Conservation (phyloP, 1,140 invertebrate species). For the Musca vetustissima region DNA sequence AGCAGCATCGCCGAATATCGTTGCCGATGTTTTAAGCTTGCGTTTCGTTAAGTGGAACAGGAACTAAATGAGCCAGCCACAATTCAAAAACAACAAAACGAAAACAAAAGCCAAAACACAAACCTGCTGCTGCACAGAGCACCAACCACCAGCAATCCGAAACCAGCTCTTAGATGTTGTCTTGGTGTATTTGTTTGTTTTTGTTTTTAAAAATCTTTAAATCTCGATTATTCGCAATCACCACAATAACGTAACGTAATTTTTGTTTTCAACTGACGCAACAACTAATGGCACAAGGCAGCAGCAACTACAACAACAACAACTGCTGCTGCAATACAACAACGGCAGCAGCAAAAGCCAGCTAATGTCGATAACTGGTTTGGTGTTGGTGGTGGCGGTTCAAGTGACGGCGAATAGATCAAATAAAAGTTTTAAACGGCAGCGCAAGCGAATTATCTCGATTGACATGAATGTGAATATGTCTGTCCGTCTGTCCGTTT, state of each 20-base stretch:
- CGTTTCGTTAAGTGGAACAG: conserved; percentile 14
- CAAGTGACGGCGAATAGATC: neutral
- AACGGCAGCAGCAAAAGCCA: too few species aligned
- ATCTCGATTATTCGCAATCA: conserved; percentile 16
- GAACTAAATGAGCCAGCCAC: conserved; percentile 7
- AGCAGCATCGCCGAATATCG: too few species aligned
- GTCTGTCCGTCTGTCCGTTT: neutral
- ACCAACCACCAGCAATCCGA: neutral
- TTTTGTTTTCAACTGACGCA: conserved; percentile 12
- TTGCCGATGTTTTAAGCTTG: neutral
- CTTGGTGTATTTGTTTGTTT: neutral
- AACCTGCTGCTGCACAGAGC: neutral
- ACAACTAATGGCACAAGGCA: neutral
- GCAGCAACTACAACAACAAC: too few species aligned
- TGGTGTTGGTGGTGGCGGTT: too few species aligned
- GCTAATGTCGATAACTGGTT: too few species aligned
- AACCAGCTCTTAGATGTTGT: neutral
- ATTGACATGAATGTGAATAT: neutral
- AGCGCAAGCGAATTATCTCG: conserved; percentile 7
- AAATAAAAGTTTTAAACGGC: neutral
- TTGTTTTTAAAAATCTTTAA: conserved; percentile 7
- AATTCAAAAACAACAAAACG: neutral
- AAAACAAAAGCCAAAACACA: neutral
- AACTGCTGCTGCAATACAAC: too few species aligned
- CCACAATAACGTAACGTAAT: conserved; percentile 11